phyloP scores from a whole-genome alignment of 2,113 vertebrate genomes.

The Ochotona curzoniae region DNA sequence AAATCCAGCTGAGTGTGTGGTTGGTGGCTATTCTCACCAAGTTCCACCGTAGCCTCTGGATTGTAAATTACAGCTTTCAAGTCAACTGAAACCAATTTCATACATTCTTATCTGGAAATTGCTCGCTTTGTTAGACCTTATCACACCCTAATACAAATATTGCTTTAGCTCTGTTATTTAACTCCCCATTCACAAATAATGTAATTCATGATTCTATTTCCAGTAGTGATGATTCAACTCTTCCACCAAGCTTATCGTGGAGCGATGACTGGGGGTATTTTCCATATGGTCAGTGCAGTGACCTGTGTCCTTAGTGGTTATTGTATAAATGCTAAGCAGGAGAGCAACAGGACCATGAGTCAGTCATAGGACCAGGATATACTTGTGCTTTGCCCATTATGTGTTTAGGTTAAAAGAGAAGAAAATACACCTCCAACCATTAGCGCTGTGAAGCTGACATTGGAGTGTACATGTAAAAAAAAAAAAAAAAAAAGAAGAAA shows the following conservation, averaged over 20 bases:
- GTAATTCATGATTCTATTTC: slow-evolving; percentile 49
- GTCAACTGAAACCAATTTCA: slow-evolving; percentile 7
- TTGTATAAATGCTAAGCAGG: background rate
- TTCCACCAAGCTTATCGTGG: background rate
- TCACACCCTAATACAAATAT: slow-evolving; percentile 45
- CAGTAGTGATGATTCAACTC: slow-evolving; percentile 59
- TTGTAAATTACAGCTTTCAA: slow-evolving; percentile 40
- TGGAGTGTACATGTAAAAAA: background rate
- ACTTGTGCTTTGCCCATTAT: background rate
- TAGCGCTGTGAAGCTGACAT: background rate
- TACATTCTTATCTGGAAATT: slow-evolving; percentile 48
- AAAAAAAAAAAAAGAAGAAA: background rate
- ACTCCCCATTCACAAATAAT: slow-evolving; percentile 62
- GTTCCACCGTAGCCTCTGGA: slow-evolving; percentile 42
- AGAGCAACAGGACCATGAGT: background rate
- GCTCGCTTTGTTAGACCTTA: slow-evolving; percentile 56
- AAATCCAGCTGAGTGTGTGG: background rate
- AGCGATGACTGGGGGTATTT: background rate
- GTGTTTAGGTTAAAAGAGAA: background rate
- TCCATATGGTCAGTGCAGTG: background rate
- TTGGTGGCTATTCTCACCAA: slow-evolving; percentile 2
- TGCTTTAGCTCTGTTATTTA: slow-evolving; percentile 62
- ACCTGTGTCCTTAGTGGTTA: background rate
- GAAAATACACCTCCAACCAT: background rate
- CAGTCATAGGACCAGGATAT: background rate